Evolutionary conservation across 2,888 invertebrate species (phyloP), one percentile per base, ranked within the genome.

Genomic region (Diaprepes abbreviatus): DNA sequence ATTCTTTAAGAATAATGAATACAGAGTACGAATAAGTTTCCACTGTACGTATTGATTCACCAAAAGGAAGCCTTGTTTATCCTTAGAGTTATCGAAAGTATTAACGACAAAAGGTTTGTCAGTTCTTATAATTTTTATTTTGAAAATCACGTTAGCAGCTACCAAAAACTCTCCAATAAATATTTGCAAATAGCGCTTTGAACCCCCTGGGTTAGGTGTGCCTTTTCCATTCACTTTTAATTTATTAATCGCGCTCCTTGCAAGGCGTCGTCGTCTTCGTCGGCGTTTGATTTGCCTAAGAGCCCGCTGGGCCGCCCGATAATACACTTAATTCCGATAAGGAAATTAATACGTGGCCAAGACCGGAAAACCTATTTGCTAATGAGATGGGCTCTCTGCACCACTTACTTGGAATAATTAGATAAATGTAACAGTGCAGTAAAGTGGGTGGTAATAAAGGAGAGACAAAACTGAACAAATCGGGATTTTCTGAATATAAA

Each of bases 321-420:
- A 81, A 82, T 81, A 80, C 79, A 81, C 81, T 82, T 82, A 81
- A 81, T 81, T 79, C 77, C 79, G 79, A 79, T 80, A 82, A 82
- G 82, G 82, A 83, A 83, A 83, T 83, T 83, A 83, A 82, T 81
- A 81, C 76, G 75, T 76, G 74, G 54, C 70, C 74, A 71, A 71
- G 71, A 77, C 74, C 75, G 78, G 77, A 77, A 78, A 77, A 78
- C 79, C 81, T 82, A 80, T 82, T 83, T 81, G 78, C 80, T 82
- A 82, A 83, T 83, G 79, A 82, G 77, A 75, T 79, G 33, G 65
- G 36, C 40, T 45, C 40, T 35, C 67, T 62, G 54, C 54, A 28
- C 54, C 54, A 43, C 12, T 54, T 60, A 48, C 45, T 45, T 43
- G 43, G 43, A 24, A 36, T 58, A 58, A 58, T 58, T 58, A 58